Evolutionary conservation across 2,113 vertebrate genomes (phyloP), one percentile per base, ranked within the genome.

Genomic region (Archocentrus centrarchus): DNA sequence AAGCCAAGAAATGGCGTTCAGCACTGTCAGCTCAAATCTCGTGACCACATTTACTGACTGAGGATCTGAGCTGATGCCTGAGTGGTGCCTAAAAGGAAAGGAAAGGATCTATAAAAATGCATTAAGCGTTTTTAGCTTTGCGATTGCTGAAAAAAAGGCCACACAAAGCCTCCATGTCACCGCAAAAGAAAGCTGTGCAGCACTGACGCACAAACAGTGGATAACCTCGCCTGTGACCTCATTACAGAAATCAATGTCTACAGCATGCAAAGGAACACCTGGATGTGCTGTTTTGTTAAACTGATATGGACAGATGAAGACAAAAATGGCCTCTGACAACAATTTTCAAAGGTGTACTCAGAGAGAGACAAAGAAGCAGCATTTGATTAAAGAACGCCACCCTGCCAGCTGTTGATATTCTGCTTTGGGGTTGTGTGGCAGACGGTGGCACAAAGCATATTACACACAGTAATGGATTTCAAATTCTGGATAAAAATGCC

Each of bases 361-460:
- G 11, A 70, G 27, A 53, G 44, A 20, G 17, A 73, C 20, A 73
- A 53, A 53, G 66, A 70, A 70, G 24, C 24, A 70, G 66, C 20
- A 70, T 73, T 32, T 47, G 3, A 73, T 73, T 53, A 73, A 73
- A 73, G 68, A 73, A 35, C 9, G n/a, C 27, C 4, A 11, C 27
- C 68, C 53, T 35, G 68, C 68, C 68, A 73, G 47, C 68, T 73
- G 47, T 73, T 73, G 32, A 35, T 14, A 55, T 55, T 55, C 68
- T 55, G 27, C 47, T 73, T 55, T 55, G 68, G 47, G 47, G 47
- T 73, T 35, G 20, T 35, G 68, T 30, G 68, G 5, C 47, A 73
- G 47, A 53, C 32, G 47, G 27, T 55, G 68, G 27, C 10, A 55
- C 30, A 73, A 73, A 73, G 53, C 6, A 9, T 0, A 73, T 73